phyloP scores from a whole-genome alignment of 2,113 vertebrate genomes.

The Herpailurus yagouaroundi region DNA sequence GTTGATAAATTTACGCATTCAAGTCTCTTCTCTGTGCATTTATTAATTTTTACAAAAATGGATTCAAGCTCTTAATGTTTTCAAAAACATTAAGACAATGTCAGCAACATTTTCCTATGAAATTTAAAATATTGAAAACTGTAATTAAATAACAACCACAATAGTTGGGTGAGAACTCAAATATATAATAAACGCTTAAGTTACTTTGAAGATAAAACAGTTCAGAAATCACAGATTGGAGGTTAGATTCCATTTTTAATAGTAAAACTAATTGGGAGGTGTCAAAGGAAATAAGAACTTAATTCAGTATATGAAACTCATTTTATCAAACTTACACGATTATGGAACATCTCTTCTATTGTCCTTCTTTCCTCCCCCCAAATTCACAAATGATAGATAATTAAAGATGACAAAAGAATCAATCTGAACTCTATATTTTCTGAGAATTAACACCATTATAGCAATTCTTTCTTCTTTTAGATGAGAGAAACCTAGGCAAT shows the following conservation, averaged over 20 bases:
- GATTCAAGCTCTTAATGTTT: background rate
- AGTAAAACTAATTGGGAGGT: background rate
- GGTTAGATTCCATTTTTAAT: background rate
- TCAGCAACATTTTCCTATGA: background rate
- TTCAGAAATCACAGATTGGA: background rate
- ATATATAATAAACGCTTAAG: background rate
- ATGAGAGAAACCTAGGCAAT: background rate
- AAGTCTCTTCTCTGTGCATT: background rate
- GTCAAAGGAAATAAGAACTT: conserved; percentile 14
- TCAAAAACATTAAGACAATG: background rate
- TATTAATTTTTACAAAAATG: background rate
- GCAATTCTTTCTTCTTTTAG: background rate
- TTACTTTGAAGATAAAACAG: background rate
- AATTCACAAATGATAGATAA: background rate
- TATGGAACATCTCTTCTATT: background rate
- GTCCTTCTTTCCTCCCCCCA: background rate
- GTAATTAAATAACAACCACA: background rate
- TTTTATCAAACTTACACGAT: background rate
- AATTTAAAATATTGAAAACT: background rate
- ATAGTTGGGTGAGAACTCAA: background rate
- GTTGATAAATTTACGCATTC: background rate
- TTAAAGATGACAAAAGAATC: background rate
- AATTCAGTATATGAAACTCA: background rate
- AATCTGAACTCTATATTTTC: background rate
- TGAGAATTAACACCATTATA: background rate